Conservation (phyloP, 1,140 invertebrate genomes). For the Drosophila quadrilineata region DNA sequence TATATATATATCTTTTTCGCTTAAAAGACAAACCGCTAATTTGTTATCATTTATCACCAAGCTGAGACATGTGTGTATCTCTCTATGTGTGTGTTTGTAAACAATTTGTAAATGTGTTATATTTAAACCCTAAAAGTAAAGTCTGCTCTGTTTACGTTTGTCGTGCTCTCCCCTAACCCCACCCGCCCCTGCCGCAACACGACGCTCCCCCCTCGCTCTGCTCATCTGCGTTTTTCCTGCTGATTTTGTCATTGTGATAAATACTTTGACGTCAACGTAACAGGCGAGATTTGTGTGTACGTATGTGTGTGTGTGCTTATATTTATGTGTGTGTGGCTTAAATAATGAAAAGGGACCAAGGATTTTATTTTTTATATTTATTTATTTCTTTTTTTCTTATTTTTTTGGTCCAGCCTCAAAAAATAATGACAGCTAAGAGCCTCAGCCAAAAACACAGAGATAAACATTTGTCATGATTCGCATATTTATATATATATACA, state of each 20-base stretch:
- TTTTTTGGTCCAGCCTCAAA: slow-evolving; percentile 62
- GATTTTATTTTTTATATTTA: too few relatives aligned
- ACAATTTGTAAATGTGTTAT: slow-evolving; percentile 73
- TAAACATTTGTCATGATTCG: slow-evolving; percentile 58
- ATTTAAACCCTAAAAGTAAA: slow-evolving; percentile 72
- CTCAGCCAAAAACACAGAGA: slow-evolving; percentile 16
- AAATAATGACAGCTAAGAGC: slow-evolving; percentile 60
- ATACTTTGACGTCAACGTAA: slow-evolving; percentile 63
- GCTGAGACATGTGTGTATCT: slow-evolving; percentile 30
- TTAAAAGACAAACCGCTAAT: slow-evolving; percentile 74
- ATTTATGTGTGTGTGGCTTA: slow-evolving; percentile 15
- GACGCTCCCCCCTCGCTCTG: slow-evolving; percentile 3
- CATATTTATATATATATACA: too few relatives aligned
- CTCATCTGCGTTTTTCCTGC: slow-evolving; percentile 18
- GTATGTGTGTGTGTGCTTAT: not conserved
- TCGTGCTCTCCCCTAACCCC: too few relatives aligned
- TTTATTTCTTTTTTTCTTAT: too few relatives aligned
- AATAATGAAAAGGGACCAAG: slow-evolving; percentile 58
- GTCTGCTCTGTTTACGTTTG: too few relatives aligned
- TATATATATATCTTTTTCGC: slow-evolving; percentile 63
- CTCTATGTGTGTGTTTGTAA: slow-evolving; percentile 50
- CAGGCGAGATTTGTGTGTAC: slow-evolving; percentile 31
- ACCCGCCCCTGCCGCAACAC: too few relatives aligned
- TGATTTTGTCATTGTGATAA: slow-evolving; percentile 74
- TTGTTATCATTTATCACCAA: slow-evolving; percentile 72